A percentile compares a stretch with the other conserved stretches of the same genome.
Evolutionary conservation across 2,797 vertebrate genomes (phyloP).

Genomic region (Danio choprae): DNA sequence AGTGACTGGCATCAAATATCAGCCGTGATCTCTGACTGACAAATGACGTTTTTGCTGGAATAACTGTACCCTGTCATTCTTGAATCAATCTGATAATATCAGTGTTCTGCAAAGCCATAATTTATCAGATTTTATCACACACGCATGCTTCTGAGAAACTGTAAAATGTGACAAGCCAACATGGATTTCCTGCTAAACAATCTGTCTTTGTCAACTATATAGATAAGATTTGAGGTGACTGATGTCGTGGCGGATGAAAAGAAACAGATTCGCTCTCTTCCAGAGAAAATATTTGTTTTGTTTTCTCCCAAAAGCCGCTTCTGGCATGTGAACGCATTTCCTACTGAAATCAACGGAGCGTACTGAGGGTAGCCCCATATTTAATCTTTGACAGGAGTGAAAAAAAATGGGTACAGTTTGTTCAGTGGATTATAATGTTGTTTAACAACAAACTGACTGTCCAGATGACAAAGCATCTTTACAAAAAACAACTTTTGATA

Average conservation of each 20-base stretch:
- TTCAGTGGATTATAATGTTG: too few relatives aligned
- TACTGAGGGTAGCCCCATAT: too few relatives aligned
- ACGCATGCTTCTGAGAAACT: not conserved
- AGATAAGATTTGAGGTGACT: not conserved
- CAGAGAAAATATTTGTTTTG: constrained; percentile 4
- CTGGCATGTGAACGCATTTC: not conserved
- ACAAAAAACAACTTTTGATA: too few relatives aligned
- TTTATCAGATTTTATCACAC: not conserved
- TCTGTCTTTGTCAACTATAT: not conserved
- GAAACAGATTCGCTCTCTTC: constrained; percentile 9
- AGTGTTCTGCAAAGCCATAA: not conserved
- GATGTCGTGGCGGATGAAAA: not conserved
- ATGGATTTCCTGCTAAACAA: constrained; percentile 3
- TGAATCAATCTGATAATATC: not conserved
- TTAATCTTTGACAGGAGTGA: too few relatives aligned
- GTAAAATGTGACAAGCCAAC: not conserved
- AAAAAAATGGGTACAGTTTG: too few relatives aligned
- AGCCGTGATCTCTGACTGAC: constrained; percentile 28
- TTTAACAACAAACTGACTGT: too few relatives aligned
- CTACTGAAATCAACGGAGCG: not conserved
- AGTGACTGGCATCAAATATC: constrained; percentile 13
- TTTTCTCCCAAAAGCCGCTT: not conserved
- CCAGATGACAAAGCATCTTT: too few relatives aligned
- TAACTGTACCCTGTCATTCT: constrained; percentile 23
- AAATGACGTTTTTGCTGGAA: constrained; percentile 44